These are phyloP conservation scores for Danio rerio DNA, from an alignment of 2,113 vertebrate genomes.

Conservation along the genomic window GRCz12tu NC_133195.1:25623501-25624000, in stretches of 20 bases:
- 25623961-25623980: constrained; percentile 16
- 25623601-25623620: constrained; percentile 52
- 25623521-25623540: background rate
- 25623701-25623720: constrained; percentile 29
- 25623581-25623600: constrained; percentile 41
- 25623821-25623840: constrained; percentile 26
- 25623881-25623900: constrained; percentile 21
- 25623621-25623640: constrained; percentile 25
- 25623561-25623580: constrained; percentile 49
- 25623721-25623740: constrained; percentile 40
- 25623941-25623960: constrained; percentile 35
- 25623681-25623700: constrained; percentile 49
- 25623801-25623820: constrained; percentile 53
- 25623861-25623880: background rate
- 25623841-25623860: background rate
- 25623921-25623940: constrained; percentile 17
- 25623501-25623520: no score
- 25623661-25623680: constrained; percentile 46
- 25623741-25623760: constrained; percentile 62
- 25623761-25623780: constrained; percentile 59
- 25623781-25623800: constrained; percentile 61
- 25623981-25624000: constrained; percentile 23
- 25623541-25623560: constrained; percentile 25
- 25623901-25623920: constrained; percentile 22
- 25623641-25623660: constrained; percentile 54